A percentile compares a stretch with the other conserved stretches of the same genome.
phyloP scores from a whole-genome alignment of 2,888 invertebrate genomes.

The Tillus elongatus region DNA sequence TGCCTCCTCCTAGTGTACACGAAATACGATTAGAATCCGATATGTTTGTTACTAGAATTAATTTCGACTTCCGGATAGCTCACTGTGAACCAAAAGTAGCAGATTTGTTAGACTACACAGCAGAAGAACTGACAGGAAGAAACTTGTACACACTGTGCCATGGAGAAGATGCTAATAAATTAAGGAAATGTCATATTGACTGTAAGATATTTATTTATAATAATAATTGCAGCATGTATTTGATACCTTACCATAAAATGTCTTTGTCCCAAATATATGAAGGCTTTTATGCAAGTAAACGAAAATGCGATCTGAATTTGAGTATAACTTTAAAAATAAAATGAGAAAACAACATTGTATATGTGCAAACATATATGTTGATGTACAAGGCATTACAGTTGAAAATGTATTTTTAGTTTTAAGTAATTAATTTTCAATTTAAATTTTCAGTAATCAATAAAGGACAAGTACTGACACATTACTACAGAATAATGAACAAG shows the following conservation, averaged over 20 bases:
- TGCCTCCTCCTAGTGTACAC: conserved; percentile 94
- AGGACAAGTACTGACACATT: conserved; percentile 93
- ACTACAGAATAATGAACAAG: conserved; percentile 93
- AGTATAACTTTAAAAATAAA: no score
- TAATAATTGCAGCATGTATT: no score
- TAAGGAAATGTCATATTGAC: conserved; percentile 91
- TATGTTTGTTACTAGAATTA: conserved; percentile 94
- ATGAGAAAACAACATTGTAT: no score
- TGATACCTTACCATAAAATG: no score
- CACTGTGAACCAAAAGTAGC: conserved; percentile 96
- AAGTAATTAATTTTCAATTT: conserved; percentile 7
- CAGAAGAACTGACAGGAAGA: conserved; percentile 88
- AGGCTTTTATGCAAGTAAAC: no score
- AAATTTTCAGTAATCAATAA: conserved; percentile 79
- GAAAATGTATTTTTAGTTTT: neutral
- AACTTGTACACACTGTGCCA: conserved; percentile 92
- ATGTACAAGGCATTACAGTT: no score
- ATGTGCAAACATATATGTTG: no score
- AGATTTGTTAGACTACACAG: conserved; percentile 84
- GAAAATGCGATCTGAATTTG: no score
- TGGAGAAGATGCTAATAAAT: conserved; percentile 88
- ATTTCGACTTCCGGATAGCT: conserved; percentile 91
- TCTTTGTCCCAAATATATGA: no score
- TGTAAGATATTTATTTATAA: conserved; percentile 56
- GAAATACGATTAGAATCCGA: conserved; percentile 91